These are phyloP conservation scores for Rhincodon typus DNA, from an alignment of 2,797 vertebrate species.

Conservation along the genomic window DNA sequence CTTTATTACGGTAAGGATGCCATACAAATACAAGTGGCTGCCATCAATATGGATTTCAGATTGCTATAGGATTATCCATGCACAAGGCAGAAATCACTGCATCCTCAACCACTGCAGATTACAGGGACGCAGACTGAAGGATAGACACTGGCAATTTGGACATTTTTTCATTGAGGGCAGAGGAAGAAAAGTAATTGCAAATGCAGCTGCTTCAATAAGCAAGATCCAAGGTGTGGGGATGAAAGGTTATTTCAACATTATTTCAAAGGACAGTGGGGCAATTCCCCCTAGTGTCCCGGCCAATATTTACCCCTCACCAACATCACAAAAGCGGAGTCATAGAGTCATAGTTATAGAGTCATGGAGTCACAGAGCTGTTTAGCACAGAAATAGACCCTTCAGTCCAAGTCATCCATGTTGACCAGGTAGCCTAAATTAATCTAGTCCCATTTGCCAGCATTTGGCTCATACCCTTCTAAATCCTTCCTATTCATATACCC, in stretches of 20 bases:
- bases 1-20: not conserved
- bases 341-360: too few relatives aligned
- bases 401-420: too few relatives aligned
- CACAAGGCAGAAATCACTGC: not conserved
- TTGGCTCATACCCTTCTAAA: too few relatives aligned
- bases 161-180: not conserved
- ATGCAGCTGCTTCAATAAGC: not conserved
- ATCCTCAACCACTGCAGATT: not conserved
- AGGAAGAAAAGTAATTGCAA: not conserved
- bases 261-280: too few relatives aligned
- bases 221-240: too few relatives aligned
- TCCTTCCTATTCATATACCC: too few relatives aligned
- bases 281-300: not conserved
- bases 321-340: not conserved
- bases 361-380: too few relatives aligned
- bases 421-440: too few relatives aligned
- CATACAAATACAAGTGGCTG: not conserved
- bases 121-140: not conserved
- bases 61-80: not conserved
- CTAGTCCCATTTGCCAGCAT: too few relatives aligned
- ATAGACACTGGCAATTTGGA: not conserved
- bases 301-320: not conserved
- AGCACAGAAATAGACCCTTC: too few relatives aligned
- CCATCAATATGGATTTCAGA: not conserved
- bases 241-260: too few relatives aligned